Conservation (phyloP, 2,888 invertebrate species). For the Diaphora mendica region DNA sequence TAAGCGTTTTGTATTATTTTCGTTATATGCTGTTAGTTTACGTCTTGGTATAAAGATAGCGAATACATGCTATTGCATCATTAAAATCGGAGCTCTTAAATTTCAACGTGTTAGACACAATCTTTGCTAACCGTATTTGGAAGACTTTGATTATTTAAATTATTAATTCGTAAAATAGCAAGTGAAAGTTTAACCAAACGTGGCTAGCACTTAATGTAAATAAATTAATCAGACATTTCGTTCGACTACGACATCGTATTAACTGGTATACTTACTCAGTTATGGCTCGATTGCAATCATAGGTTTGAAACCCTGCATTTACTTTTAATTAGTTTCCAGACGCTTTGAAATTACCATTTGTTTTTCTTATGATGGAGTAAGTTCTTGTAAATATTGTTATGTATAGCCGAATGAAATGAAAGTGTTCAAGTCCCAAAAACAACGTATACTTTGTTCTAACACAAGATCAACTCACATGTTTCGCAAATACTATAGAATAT, state of each 20-base stretch:
- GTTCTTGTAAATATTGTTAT: neutral
- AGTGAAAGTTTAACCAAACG: neutral
- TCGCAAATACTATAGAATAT: conserved; percentile 12
- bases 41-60: neutral
- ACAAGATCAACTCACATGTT: conserved; percentile 7
- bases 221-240: neutral
- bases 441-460: neutral
- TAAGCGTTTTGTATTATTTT: neutral
- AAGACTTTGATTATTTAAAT: too few relatives aligned
- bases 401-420: neutral
- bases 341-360: neutral
- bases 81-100: neutral
- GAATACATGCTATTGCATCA: neutral
- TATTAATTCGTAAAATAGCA: too few relatives aligned
- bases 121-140: too few relatives aligned
- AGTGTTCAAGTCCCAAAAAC: neutral
- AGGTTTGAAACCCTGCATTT: neutral
- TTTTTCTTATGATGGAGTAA: neutral
- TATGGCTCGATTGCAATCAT: neutral
- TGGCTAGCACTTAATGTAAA: neutral
- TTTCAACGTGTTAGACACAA: neutral
- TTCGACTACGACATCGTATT: neutral
- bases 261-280: neutral
- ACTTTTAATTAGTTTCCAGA: neutral
- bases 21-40: neutral